A percentile compares a stretch with the other conserved stretches of the same genome.
phyloP scores from a whole-genome alignment of 2,797 vertebrate species.

The Meda fulgida region DNA sequence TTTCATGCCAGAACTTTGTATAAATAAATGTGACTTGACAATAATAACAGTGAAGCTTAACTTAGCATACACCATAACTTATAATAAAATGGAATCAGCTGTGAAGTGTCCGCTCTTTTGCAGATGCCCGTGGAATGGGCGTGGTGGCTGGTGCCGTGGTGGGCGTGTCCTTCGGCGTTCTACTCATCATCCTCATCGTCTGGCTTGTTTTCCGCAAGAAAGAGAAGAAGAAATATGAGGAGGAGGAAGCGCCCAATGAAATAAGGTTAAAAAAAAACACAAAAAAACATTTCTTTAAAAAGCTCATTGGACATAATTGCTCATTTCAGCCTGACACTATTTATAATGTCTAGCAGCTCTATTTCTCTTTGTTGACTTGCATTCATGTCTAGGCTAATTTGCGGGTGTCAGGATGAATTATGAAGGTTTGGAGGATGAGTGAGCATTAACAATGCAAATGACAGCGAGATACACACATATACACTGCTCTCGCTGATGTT shows the following conservation, averaged over 20 bases:
- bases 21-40: neutral
- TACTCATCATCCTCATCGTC: conserved; percentile 78
- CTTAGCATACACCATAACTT: neutral
- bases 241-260: conserved; percentile 88
- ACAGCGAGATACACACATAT: neutral
- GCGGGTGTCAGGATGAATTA: conserved; percentile 54
- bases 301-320: neutral
- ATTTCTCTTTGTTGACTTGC: conserved; percentile 11
- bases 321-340: neutral
- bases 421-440: conserved; percentile 36
- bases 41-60: neutral
- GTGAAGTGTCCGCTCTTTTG: neutral
- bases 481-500: neutral
- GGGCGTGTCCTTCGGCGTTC: conserved; percentile 78
- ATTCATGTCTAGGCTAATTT: conserved; percentile 40
- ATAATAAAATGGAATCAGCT: conserved; percentile 9
- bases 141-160: conserved; percentile 80
- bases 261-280: conserved; percentile 75
- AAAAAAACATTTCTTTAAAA: neutral
- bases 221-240: conserved; percentile 85
- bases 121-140: conserved; percentile 81
- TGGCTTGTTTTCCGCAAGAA: conserved; percentile 83
- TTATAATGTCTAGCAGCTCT: neutral
- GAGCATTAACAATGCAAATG: conserved; percentile 37
- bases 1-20: neutral